These are phyloP conservation scores for Phyllopteryx taeniolatus DNA, from an alignment of 2,113 vertebrate species.

Conservation along the genomic window DNA sequence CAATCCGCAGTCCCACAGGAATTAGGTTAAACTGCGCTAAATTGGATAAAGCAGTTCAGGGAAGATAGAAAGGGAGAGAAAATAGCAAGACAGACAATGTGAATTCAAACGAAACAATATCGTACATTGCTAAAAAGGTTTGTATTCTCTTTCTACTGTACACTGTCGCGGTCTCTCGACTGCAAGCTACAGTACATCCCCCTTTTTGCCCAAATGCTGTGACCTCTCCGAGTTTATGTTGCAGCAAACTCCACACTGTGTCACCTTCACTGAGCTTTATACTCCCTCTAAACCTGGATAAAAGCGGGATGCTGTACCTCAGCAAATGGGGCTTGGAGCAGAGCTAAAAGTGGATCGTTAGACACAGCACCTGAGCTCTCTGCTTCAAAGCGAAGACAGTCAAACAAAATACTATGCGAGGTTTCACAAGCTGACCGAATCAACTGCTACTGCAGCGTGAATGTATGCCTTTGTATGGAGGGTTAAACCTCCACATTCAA, in stretches of 20 bases:
- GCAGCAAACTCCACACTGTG: constrained; percentile 34
- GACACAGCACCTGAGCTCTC: constrained; percentile 1
- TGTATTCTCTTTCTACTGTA: constrained; percentile 8
- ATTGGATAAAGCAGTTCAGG: constrained; percentile 54
- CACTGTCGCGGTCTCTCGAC: constrained; percentile 25
- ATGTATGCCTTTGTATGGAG: constrained; percentile 18
- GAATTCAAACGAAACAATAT: constrained; percentile 12
- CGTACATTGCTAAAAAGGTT: not conserved
- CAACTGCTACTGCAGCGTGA: not conserved
- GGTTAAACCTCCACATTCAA: constrained; percentile 18
- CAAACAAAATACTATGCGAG: not conserved
- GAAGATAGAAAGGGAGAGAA: constrained; percentile 21
- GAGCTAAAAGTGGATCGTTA: constrained; percentile 5
- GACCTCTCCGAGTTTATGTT: constrained; percentile 44
- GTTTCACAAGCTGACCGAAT: constrained; percentile 4
- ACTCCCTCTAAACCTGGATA: constrained; percentile 28
- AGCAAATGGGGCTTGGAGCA: constrained; percentile 15
- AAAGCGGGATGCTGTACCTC: constrained; percentile 32
- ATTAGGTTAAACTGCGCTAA: constrained; percentile 98
- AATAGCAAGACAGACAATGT: constrained; percentile 27
- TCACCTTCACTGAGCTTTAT: constrained; percentile 48
- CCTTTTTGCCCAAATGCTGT: constrained; percentile 30
- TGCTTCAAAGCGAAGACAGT: not conserved
- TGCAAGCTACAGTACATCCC: constrained; percentile 9
- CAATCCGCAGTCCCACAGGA: constrained; percentile 96